Evolutionary conservation across 2,113 vertebrate genomes (phyloP).

Genomic region (Grus americana): DNA sequence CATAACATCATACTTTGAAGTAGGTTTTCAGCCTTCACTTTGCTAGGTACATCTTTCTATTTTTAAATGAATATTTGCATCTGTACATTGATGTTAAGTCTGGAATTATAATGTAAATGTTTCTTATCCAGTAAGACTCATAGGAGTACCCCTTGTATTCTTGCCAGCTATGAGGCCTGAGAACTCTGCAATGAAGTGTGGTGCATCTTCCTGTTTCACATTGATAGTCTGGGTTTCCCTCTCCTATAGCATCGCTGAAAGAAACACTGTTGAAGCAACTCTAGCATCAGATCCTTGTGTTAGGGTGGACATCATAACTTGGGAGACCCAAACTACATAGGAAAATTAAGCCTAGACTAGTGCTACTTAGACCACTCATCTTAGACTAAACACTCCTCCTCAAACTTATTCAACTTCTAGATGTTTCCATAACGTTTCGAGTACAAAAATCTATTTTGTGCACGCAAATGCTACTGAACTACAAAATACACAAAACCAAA

Average conservation of each 20-base stretch:
- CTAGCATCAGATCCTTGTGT: background rate
- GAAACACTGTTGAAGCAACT: background rate
- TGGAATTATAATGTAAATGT: rapidly evolving
- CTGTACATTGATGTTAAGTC: background rate
- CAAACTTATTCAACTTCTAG: background rate
- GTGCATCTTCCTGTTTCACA: background rate
- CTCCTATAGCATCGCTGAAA: background rate
- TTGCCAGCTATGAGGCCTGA: rapidly evolving
- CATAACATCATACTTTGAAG: background rate
- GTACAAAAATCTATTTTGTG: rapidly evolving
- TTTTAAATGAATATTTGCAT: background rate
- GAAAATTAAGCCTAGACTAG: background rate
- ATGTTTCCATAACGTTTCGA: background rate
- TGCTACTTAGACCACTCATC: background rate
- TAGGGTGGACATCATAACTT: background rate
- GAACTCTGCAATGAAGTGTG: rapidly evolving
- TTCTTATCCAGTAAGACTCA: background rate
- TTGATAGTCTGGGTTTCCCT: rapidly evolving
- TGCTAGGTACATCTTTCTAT: background rate
- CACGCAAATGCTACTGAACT: background rate
- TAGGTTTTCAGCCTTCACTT: background rate
- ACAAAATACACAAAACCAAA: rapidly evolving
- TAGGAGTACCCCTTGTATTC: rapidly evolving
- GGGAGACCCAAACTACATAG: rapidly evolving
- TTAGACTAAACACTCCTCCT: background rate